A percentile compares a stretch with the other conserved stretches of the same genome.
These are phyloP conservation scores for Zonitis immaculata DNA, from an alignment of 2,888 invertebrate species.

Conservation along the genomic window DNA sequence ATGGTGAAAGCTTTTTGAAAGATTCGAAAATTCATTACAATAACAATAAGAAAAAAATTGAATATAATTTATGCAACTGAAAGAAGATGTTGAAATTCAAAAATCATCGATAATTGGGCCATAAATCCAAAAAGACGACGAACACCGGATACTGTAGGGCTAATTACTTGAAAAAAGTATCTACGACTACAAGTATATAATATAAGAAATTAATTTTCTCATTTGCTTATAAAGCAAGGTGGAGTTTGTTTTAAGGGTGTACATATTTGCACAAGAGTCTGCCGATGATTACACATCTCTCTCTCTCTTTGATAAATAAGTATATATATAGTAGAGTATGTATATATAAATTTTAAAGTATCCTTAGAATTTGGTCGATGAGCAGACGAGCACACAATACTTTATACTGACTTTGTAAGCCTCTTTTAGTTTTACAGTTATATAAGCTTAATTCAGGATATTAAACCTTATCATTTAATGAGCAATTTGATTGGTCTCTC, in stretches of 20 bases:
- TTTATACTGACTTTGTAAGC: constrained; percentile 38
- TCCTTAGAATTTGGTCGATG: background rate
- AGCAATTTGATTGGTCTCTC: constrained; percentile 41
- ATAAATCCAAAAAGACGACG: no score
- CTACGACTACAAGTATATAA: no score
- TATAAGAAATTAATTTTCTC: no score
- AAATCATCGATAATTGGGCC: no score
- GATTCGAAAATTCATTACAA: no score
- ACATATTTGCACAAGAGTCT: constrained; percentile 15
- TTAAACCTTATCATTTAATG: constrained; percentile 46
- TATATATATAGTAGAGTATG: no score
- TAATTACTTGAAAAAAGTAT: no score
- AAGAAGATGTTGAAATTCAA: no score
- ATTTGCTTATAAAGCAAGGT: background rate
- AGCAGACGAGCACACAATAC: constrained; percentile 5
- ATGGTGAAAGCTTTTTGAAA: no score
- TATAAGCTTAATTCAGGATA: constrained; percentile 42
- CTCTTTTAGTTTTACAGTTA: constrained; percentile 41
- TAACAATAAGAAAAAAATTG: no score
- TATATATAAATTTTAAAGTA: background rate
- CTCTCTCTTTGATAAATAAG: constrained; percentile 14
- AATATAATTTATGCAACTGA: no score
- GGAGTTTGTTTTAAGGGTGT: constrained; percentile 9
- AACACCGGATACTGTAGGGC: no score
- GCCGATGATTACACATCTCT: constrained; percentile 17